Percentiles rank a stretch among this genome's conserved stretches.
These are phyloP conservation scores for Incurvaria masculella DNA, from an alignment of 2,888 invertebrate genomes.

Conservation along the genomic window DNA sequence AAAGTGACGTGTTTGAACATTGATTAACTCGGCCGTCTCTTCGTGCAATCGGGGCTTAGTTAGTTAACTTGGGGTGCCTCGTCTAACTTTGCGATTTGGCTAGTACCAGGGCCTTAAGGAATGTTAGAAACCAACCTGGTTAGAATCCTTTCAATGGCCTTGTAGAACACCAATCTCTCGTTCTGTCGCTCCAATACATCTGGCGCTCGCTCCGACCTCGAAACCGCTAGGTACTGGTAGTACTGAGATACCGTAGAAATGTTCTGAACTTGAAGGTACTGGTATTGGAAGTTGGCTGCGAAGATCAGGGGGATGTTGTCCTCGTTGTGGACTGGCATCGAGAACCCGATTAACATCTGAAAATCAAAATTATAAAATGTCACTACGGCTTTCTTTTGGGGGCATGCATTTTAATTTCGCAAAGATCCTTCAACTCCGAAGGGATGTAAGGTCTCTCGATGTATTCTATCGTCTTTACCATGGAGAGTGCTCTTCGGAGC, in stretches of 20 bases:
- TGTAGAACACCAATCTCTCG: conserved; percentile 39
- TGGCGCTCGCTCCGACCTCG: conserved; percentile 33
- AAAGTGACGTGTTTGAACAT: too few relatives aligned
- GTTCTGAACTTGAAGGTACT: conserved; percentile 55
- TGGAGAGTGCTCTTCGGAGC: too few relatives aligned
- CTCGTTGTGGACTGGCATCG: conserved; percentile 53
- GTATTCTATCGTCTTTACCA: too few relatives aligned
- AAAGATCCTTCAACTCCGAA: too few relatives aligned
- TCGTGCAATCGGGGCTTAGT: too few relatives aligned
- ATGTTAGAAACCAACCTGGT: conserved; percentile 9
- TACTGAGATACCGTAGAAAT: conserved; percentile 47
- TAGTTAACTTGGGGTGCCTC: too few relatives aligned
- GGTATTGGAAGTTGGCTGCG: conserved; percentile 63
- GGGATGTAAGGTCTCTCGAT: too few relatives aligned
- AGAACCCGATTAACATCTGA: conserved; percentile 59
- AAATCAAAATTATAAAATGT: conserved; percentile 21
- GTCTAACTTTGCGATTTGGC: too few relatives aligned
- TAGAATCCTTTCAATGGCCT: conserved; percentile 32
- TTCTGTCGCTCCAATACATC: conserved; percentile 23
- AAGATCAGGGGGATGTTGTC: conserved; percentile 53
- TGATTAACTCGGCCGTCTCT: too few relatives aligned
- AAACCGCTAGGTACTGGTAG: conserved; percentile 40
- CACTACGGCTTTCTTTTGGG: too few relatives aligned
- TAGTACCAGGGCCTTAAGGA: too few relatives aligned
- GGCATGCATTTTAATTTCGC: too few relatives aligned